A percentile compares a stretch with the other conserved stretches of the same genome.
phyloP scores from a whole-genome alignment of 2,113 vertebrate species.

The Danionella cerebrum region DNA sequence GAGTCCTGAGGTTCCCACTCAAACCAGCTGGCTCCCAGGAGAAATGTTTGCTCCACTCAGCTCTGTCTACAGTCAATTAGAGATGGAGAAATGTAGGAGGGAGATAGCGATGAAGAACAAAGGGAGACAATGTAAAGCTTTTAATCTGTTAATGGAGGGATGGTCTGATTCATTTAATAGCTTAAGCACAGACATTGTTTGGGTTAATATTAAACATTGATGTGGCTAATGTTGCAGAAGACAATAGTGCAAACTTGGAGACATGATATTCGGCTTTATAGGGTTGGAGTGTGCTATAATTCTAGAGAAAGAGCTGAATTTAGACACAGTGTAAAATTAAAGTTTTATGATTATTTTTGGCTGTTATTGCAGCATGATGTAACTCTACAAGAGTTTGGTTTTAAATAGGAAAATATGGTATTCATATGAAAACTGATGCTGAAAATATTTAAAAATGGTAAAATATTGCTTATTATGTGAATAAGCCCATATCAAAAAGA shows the following conservation, averaged over 20 bases:
- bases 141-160: conserved; percentile 46
- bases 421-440: too few species aligned
- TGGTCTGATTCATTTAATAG: conserved; percentile 32
- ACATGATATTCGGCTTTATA: too few species aligned
- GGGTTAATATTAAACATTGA: conserved; percentile 42
- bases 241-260: conserved; percentile 29
- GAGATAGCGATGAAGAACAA: not conserved
- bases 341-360: too few species aligned
- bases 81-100: not conserved
- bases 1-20: conserved; percentile 25
- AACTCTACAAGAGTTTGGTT: too few species aligned
- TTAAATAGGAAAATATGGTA: too few species aligned
- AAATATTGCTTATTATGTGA: too few species aligned
- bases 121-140: conserved; percentile 39
- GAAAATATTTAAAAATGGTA: too few species aligned
- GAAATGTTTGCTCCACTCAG: conserved; percentile 14
- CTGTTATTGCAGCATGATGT: too few species aligned
- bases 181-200: conserved; percentile 35
- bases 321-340: too few species aligned
- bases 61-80: conserved; percentile 33
- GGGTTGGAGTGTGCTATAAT: too few species aligned
- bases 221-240: conserved; percentile 34
- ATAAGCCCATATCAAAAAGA: too few species aligned
- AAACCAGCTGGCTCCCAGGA: conserved; percentile 14
- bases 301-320: too few species aligned